Base-by-base conservation (phyloP, 1,140 invertebrate genomes). In the Diabrotica virgifera region DNA sequence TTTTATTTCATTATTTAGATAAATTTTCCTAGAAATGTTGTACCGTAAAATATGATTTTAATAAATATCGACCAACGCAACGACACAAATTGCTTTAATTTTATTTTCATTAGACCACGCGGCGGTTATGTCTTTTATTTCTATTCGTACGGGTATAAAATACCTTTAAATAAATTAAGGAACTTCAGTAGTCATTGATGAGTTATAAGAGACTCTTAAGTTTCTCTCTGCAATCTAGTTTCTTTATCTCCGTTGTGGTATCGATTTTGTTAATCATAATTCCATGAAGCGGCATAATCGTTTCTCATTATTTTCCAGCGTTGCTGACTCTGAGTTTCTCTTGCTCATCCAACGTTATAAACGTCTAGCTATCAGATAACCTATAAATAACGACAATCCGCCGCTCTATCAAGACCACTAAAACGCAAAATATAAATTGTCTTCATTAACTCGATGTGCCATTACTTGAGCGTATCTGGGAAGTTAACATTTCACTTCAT, bases 401-500 rank as follows among this genome's bases (percentile, higher is more conserved):
- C 40, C 40, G 40, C 40, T 46, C 40, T 59, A 38, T 40, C 46
- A 59, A 24, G 12, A 51, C 36, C 5, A 50, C 36, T 59, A 36
- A 59, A 62, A 50, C 60, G 14, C 11, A 50, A 62, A 54, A 46
- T 62, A 62, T 62, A 62, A 62, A 62, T 62, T 36, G 52, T 62
- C 60, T 62, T 62, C 60, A 54, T 62, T 62, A 62, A 62, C 60
- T 38, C 35, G 36, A 40, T 54, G 12, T 58, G 56, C 52, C 54
- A 13, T 62, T 54, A 54, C 52, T 62, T 62, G 51, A 55, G 52
- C 60, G 51, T 59, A 68, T 63, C 64, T 62, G 24, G 66, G 57
- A 68, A 64, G 66, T 52, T 58, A 69, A 66, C 68, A 61, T 70
- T 70, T 64, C 65, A 70, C 68, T 70, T 63, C 65, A 67, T 65